Conservation (phyloP, 2,797 vertebrate genomes). For the Danio jaintianensis region DNA sequence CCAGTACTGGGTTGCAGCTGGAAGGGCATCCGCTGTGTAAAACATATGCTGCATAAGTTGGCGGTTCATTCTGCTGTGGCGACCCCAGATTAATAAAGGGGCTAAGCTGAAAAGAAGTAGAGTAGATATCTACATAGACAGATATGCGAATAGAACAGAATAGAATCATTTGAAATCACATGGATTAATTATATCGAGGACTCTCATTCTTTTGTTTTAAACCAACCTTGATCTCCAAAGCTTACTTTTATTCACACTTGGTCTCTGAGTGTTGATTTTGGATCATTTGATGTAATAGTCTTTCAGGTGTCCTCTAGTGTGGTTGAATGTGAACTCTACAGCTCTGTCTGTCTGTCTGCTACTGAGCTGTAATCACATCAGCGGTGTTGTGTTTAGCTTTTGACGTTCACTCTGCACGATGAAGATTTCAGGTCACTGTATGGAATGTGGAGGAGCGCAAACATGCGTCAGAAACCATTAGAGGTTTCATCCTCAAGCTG, state of each 20-base stretch:
- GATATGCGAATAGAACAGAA: no score
- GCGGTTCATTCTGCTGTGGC: no score
- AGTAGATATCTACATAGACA: no score
- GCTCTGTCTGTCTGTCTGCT: constrained; percentile 47
- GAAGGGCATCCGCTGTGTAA: no score
- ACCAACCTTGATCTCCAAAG: neutral
- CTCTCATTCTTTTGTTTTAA: neutral
- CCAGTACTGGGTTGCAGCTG: no score
- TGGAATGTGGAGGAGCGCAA: constrained; percentile 61
- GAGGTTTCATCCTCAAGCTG: constrained; percentile 19
- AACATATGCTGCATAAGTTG: no score
- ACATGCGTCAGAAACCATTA: constrained; percentile 51
- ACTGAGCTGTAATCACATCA: constrained; percentile 53
- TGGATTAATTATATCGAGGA: no score
- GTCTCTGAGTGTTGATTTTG: neutral
- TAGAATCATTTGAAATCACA: no score
- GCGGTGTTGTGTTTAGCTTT: constrained; percentile 66
- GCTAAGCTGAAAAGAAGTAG: no score
- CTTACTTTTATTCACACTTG: neutral
- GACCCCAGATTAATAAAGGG: no score
- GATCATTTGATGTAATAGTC: neutral
- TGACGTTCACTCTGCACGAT: constrained; percentile 63
- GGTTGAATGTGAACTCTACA: constrained; percentile 27
- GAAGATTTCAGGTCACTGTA: constrained; percentile 51
- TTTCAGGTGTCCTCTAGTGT: neutral